These are phyloP conservation scores for Eudyptes chrysolophus DNA, from an alignment of 2,113 vertebrate species.

Conservation along the genomic window DNA sequence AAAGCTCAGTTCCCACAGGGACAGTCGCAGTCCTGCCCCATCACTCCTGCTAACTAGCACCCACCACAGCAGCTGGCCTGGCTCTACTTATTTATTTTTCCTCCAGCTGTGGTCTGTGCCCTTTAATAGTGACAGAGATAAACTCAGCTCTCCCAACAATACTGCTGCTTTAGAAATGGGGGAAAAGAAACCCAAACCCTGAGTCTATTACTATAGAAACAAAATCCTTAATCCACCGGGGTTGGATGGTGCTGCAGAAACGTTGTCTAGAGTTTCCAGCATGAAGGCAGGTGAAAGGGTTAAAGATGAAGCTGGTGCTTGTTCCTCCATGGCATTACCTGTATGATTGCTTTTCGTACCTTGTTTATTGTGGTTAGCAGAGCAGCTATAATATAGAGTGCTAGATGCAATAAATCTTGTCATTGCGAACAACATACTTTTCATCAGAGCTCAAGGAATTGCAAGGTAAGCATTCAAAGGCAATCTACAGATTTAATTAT, in stretches of 20 bases:
- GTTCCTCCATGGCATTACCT: constrained; percentile 51
- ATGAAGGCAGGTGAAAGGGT: constrained; percentile 38
- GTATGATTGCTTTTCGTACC: constrained; percentile 71
- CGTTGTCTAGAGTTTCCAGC: not conserved
- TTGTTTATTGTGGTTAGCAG: constrained; percentile 71
- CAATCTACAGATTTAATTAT: constrained; percentile 61
- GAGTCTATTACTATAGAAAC: not conserved
- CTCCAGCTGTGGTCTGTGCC: not conserved
- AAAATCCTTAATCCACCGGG: not conserved
- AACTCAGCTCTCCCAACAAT: not conserved
- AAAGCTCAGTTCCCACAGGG: not conserved
- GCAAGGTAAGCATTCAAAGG: constrained; percentile 63
- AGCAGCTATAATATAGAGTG: constrained; percentile 61
- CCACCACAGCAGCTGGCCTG: not conserved
- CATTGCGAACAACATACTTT: constrained; percentile 3
- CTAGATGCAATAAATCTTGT: constrained; percentile 72
- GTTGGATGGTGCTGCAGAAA: not conserved
- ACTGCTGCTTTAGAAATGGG: not conserved
- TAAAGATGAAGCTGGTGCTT: constrained; percentile 20
- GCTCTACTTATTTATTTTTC: not conserved
- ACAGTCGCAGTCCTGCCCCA: not conserved
- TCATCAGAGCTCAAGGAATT: constrained; percentile 47
- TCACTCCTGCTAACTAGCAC: not conserved
- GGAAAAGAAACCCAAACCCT: not conserved
- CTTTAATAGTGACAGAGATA: not conserved